These are phyloP conservation scores for Nomada fabriciana DNA, from an alignment of 2,888 invertebrate genomes.

Conservation along the genomic window DNA sequence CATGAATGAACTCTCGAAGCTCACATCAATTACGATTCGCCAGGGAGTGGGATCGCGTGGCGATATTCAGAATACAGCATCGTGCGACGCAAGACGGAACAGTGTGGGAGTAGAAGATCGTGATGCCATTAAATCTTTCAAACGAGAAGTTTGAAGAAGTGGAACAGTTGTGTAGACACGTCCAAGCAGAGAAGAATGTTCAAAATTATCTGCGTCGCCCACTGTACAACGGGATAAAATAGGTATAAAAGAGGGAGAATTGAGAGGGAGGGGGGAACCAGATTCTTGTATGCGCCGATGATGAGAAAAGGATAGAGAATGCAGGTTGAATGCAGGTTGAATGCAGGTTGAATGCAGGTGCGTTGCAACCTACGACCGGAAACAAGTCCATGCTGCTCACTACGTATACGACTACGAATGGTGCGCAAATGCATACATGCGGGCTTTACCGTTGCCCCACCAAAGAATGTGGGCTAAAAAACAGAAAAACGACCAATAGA, in stretches of 20 bases:
- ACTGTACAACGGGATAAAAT: no score
- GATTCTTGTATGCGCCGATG: conserved; percentile 5
- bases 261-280: not conserved
- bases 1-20: conserved; percentile 42
- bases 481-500: conserved; percentile 25
- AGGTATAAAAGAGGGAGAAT: not conserved
- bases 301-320: conserved; percentile 63
- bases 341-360: conserved; percentile 79
- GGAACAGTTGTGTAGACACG: not conserved
- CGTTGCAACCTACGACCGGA: conserved; percentile 81
- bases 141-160: not conserved
- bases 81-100: not conserved
- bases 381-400: conserved; percentile 69
- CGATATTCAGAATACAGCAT: no score
- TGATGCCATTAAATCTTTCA: not conserved
- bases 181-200: no score
- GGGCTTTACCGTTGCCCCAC: conserved; percentile 30
- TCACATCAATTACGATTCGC: conserved; percentile 15
- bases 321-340: conserved; percentile 78
- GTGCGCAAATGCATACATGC: conserved; percentile 18
- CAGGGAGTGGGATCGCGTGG: conserved; percentile 1
- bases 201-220: no score
- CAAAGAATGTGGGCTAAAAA: conserved; percentile 32
- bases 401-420: conserved; percentile 2
- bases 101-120: conserved; percentile 8